Conservation (phyloP, 2,113 vertebrate species). For the Baryphthengus martii region DNA sequence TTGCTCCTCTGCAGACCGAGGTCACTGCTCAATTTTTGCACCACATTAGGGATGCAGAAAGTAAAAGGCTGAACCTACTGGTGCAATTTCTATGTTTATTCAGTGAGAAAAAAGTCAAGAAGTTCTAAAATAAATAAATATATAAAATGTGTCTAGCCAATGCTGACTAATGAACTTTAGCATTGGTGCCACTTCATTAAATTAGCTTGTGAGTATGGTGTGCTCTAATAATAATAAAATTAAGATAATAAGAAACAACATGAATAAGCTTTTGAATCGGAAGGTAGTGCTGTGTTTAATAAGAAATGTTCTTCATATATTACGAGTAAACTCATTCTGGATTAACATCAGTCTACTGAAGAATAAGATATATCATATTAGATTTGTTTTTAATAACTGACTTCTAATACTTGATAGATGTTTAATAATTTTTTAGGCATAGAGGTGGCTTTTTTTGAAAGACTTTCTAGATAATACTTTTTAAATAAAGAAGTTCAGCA, state of each 20-base stretch:
- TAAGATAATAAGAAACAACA: background rate
- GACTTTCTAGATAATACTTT: background rate
- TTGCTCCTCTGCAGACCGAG: too few species aligned
- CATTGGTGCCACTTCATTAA: background rate
- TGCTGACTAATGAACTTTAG: background rate
- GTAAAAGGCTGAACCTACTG: too few species aligned
- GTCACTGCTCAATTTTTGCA: too few species aligned
- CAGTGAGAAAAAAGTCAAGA: background rate
- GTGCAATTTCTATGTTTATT: background rate
- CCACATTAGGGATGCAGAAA: too few species aligned
- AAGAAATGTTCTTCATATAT: background rate
- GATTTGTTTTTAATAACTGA: background rate
- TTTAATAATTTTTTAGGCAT: background rate
- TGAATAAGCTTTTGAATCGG: background rate
- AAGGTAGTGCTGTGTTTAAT: background rate
- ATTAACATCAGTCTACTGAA: background rate
- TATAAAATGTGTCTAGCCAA: background rate
- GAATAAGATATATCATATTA: background rate
- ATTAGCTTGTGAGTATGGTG: background rate
- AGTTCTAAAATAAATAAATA: background rate
- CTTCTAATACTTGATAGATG: background rate
- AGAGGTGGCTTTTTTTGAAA: background rate
- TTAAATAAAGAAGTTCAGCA: background rate
- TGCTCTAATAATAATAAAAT: background rate
- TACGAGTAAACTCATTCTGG: background rate